phyloP scores from a whole-genome alignment of 2,888 invertebrate species.

The Apamea anceps region DNA sequence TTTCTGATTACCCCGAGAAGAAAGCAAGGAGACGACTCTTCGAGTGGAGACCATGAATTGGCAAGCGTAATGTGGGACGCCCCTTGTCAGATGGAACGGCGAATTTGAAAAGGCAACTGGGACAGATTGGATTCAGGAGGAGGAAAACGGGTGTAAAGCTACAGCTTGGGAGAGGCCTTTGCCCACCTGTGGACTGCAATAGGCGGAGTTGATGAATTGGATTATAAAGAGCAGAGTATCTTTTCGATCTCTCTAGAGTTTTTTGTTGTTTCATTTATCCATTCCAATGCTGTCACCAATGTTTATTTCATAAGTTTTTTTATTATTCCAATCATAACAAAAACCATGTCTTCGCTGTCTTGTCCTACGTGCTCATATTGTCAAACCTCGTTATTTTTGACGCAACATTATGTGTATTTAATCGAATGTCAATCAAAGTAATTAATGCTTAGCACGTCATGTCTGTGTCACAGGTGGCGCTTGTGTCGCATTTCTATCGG shows the following conservation, averaged over 20 bases:
- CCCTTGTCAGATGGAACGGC: background rate
- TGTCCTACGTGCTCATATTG: conserved; percentile 50
- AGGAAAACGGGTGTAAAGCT: no score
- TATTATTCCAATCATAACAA: conserved; percentile 20
- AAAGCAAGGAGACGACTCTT: background rate
- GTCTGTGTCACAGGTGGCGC: conserved; percentile 57
- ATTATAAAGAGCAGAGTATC: background rate
- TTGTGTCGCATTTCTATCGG: conserved; percentile 51
- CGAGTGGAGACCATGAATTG: background rate
- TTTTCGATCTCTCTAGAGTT: background rate
- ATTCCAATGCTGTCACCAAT: background rate
- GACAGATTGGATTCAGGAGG: background rate
- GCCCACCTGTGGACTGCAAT: background rate
- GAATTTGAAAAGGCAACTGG: background rate
- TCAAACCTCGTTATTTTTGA: conserved; percentile 32
- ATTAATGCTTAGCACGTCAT: conserved; percentile 57
- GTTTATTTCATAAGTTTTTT: background rate
- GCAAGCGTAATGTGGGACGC: background rate
- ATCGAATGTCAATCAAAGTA: conserved; percentile 58
- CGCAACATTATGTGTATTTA: conserved; percentile 43
- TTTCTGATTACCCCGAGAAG: background rate
- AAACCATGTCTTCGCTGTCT: conserved; percentile 19
- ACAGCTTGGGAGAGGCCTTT: background rate
- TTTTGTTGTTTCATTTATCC: conserved; percentile 6
- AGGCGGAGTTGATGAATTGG: background rate